Conservation (phyloP, 64 coral and sea anemone species). For the Orbicella faveolata region DNA sequence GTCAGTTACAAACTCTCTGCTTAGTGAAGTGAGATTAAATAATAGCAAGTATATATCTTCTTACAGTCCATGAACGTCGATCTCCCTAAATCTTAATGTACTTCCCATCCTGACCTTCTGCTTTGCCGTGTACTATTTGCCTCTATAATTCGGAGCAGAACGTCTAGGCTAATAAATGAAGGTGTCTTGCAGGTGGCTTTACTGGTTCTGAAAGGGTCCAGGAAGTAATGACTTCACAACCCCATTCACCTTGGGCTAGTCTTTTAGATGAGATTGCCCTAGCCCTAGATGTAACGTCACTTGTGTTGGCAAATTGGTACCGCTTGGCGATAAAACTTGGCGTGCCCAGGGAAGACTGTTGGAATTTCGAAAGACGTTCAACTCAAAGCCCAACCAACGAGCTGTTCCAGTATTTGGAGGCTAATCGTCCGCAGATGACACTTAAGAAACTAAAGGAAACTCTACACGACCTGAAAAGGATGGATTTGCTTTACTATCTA, state of each 20-base stretch:
- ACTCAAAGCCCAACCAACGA: neutral
- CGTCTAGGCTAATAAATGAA: no score
- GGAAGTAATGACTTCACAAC: neutral
- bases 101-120: no score
- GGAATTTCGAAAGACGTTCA: constrained; percentile 1
- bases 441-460: neutral
- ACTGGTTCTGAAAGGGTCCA: neutral
- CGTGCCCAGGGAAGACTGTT: neutral
- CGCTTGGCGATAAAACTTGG: neutral
- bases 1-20: no score
- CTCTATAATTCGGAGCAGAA: no score
- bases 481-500: neutral
- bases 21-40: no score
- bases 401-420: neutral
- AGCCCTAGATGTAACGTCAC: neutral
- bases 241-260: neutral
- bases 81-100: no score
- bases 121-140: no score
- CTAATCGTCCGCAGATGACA: neutral
- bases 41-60: no score
- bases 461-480: neutral
- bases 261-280: constrained; percentile 15
- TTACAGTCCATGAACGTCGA: no score
- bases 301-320: neutral
- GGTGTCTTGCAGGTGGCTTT: neutral